Evolutionary conservation across 2,113 vertebrate species (phyloP).

Genomic region (Labrus mixtus): DNA sequence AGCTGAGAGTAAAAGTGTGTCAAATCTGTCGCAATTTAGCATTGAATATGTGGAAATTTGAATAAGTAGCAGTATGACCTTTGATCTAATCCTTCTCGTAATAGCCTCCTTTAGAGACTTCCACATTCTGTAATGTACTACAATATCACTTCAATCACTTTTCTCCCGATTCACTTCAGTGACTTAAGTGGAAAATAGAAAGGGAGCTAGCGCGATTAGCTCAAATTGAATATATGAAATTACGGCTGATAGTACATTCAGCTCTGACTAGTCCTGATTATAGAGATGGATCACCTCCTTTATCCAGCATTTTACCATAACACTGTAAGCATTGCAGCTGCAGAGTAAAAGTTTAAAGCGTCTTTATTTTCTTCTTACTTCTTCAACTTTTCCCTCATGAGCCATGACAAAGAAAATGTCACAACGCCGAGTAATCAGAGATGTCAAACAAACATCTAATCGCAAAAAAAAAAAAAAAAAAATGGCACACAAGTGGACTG

Average conservation of each 20-base stretch:
- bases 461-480: conserved; percentile 33
- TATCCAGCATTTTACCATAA: conserved; percentile 30
- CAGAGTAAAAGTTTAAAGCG: conserved; percentile 1
- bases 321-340: conserved; percentile 13
- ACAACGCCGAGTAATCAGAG: conserved; percentile 37
- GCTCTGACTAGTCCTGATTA: conserved; percentile 45
- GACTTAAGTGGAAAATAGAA: conserved; percentile 35
- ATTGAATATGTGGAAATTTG: not conserved
- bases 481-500: conserved; percentile 45
- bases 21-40: not conserved
- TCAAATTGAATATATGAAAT: conserved; percentile 61
- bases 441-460: conserved; percentile 23
- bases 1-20: not conserved
- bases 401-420: not conserved
- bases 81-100: not conserved
- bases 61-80: not conserved
- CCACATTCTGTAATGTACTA: conserved; percentile 17
- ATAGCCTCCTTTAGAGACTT: conserved; percentile 7
- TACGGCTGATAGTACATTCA: conserved; percentile 46
- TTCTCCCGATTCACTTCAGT: conserved; percentile 12
- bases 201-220: conserved; percentile 51
- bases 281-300: conserved; percentile 57
- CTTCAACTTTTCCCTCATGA: not conserved
- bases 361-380: not conserved
- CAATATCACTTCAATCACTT: conserved; percentile 39